Percentiles rank a stretch among this genome's conserved stretches.
phyloP scores from a whole-genome alignment of 1,140 invertebrate genomes.

The Bemisia tabaci region DNA sequence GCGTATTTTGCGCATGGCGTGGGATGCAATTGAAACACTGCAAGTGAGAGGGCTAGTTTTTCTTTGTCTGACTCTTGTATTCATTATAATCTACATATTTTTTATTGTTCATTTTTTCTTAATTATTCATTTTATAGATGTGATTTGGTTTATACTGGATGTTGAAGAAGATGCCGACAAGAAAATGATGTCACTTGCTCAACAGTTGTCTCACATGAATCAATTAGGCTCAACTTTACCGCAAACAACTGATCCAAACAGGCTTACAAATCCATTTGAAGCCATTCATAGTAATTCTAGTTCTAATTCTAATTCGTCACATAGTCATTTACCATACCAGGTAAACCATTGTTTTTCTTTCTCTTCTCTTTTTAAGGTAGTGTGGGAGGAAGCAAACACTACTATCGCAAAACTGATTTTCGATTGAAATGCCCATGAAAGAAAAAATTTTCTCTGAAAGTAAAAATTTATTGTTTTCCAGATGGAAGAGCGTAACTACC shows the following conservation, averaged over 20 bases:
- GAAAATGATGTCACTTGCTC: conserved; percentile 50
- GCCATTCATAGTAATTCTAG: background rate
- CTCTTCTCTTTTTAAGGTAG: background rate
- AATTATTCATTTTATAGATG: conserved; percentile 46
- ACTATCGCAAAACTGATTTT: too few species aligned
- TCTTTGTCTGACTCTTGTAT: too few species aligned
- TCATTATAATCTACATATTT: too few species aligned
- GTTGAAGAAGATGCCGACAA: conserved; percentile 40
- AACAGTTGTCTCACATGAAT: conserved; percentile 47
- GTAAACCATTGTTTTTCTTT: background rate
- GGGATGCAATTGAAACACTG: too few species aligned
- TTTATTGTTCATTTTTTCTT: too few species aligned
- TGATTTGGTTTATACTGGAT: conserved; percentile 52
- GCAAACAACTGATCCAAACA: conserved; percentile 4
- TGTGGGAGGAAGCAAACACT: too few species aligned
- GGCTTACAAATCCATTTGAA: conserved; percentile 9
- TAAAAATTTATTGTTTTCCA: too few species aligned
- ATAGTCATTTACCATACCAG: background rate
- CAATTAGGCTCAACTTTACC: conserved; percentile 22
- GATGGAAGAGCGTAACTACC: too few species aligned
- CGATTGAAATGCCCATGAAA: too few species aligned
- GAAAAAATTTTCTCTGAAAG: too few species aligned
- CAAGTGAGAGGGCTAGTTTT: too few species aligned
- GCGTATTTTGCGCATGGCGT: too few species aligned
- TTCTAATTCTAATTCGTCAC: background rate